Evolutionary conservation across 2,797 vertebrate species (phyloP), one percentile per base, ranked within the genome.

Genomic region (Helostoma temminkii): DNA sequence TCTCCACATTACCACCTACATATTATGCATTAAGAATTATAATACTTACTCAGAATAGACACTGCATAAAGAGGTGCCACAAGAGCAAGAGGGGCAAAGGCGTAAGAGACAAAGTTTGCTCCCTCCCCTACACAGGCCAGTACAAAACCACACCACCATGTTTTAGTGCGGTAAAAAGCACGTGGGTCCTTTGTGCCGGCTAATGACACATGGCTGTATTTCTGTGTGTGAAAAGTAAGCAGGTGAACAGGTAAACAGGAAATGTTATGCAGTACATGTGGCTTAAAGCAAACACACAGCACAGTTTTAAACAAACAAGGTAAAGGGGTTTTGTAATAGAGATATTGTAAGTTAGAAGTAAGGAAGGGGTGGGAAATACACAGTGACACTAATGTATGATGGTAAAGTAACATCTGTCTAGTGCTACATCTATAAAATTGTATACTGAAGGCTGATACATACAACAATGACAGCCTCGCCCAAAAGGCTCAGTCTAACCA

Each of bases 141-240:
- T 0, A 96, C 18, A 34, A 98, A 92, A 2, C 97, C 97, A 43
- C 85, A 93, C 97, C 98, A 99, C 97, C 97, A 99, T 0, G 95
- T 98, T 88, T 97, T 99, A 39, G 97, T 96, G 71, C 79, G 92
- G 91, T 97, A 98, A 88, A 97, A 99, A n/a, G 92, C 88, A 24
- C 96, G 94, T 0, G 88, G 89, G 75, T 98, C 97, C 81, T 98
- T 98, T 53, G 92, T 89, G 54, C 95, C 95, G 2, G 94, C 95
- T 41, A 97, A 85, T 0, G 90, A 91, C 90, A 99, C 92, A 76
- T 99, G 97, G 82, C 96, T 96, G 85, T 96, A 96, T 85, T 99
- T 99, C 98, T 99, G 85, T 0, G 74, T 55, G 53, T 10, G 19
- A 74, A 43, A 73, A 39, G 43, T n/a, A 25, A 21, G 25, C 37